Percentiles rank a stretch among this genome's conserved stretches.
These are phyloP conservation scores for Myzus persicae DNA, from an alignment of 1,140 invertebrate genomes.

Conservation along the genomic window DNA sequence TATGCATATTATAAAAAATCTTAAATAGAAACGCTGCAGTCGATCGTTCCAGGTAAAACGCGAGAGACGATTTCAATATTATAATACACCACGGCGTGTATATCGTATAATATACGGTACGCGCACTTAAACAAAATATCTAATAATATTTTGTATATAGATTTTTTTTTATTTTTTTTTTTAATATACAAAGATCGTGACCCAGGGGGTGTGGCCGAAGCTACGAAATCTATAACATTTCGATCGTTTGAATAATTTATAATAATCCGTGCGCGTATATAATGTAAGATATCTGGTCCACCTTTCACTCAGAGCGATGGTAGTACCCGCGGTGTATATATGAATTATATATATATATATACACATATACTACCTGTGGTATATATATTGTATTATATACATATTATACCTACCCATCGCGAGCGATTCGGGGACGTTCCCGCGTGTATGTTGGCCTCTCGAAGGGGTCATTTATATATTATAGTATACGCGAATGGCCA, in stretches of 20 bases:
- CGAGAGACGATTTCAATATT: constrained; percentile 32
- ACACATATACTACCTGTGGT: background rate
- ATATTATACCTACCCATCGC: constrained; percentile 9
- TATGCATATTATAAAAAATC: background rate
- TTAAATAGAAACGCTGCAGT: background rate
- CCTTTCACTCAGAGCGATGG: constrained; percentile 28
- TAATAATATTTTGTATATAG: constrained; percentile 14
- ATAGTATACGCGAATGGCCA: constrained; percentile 31
- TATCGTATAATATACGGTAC: background rate
- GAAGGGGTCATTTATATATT: constrained; percentile 25
- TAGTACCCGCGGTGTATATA: background rate
- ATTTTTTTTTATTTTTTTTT: constrained; percentile 40
- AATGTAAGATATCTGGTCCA: constrained; percentile 51
- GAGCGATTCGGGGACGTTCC: constrained; percentile 33
- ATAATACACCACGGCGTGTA: background rate
- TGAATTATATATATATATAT: background rate
- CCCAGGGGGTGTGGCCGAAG: constrained; percentile 53
- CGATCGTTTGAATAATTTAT: constrained; percentile 59
- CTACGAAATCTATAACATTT: constrained; percentile 57
- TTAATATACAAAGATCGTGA: constrained; percentile 50
- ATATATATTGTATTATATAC: background rate
- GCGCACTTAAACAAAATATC: constrained; percentile 16
- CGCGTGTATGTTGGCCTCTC: constrained; percentile 18
- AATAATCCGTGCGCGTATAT: constrained; percentile 51
- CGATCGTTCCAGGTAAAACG: constrained; percentile 17